Percentiles rank a stretch among this genome's conserved stretches.
phyloP scores from a whole-genome alignment of 2,888 invertebrate genomes.

The Tillus elongatus region DNA sequence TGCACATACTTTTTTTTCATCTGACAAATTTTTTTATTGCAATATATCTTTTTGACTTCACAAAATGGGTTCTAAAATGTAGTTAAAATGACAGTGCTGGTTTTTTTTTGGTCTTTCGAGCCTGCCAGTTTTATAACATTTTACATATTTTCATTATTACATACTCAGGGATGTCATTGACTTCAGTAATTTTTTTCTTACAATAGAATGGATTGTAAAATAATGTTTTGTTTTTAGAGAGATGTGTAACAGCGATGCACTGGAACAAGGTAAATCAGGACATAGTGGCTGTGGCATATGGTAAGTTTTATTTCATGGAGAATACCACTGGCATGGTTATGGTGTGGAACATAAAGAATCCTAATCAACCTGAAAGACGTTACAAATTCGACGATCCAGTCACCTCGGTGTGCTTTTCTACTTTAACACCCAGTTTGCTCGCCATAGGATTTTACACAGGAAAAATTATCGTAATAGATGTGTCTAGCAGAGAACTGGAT shows the following conservation, averaged over 20 bases:
- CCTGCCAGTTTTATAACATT: too few species aligned
- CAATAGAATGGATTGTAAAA: too few species aligned
- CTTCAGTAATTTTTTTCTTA: too few species aligned
- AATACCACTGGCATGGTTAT: conserved; percentile 55
- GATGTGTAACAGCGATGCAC: conserved; percentile 53
- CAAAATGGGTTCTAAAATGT: too few species aligned
- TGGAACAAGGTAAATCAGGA: conserved; percentile 62
- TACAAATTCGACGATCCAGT: conserved; percentile 57
- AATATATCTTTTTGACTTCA: too few species aligned
- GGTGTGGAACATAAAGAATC: conserved; percentile 76
- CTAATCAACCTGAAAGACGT: conserved; percentile 62
- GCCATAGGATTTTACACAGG: conserved; percentile 71
- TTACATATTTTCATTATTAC: too few species aligned
- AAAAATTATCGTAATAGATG: conserved; percentile 48
- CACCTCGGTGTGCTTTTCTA: conserved; percentile 62
- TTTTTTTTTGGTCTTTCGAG: too few species aligned
- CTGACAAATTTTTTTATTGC: too few species aligned
- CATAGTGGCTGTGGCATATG: conserved; percentile 68
- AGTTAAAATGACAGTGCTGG: too few species aligned
- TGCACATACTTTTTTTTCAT: too few species aligned
- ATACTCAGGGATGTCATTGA: too few species aligned
- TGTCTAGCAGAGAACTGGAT: conserved; percentile 10
- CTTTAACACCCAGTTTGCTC: conserved; percentile 57
- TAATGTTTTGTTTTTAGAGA: conserved; percentile 28
- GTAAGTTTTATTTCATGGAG: conserved; percentile 53